Evolutionary conservation across 2,888 invertebrate genomes (phyloP), one percentile per base, ranked within the genome.

Genomic region (Drosophila mayaguana): DNA sequence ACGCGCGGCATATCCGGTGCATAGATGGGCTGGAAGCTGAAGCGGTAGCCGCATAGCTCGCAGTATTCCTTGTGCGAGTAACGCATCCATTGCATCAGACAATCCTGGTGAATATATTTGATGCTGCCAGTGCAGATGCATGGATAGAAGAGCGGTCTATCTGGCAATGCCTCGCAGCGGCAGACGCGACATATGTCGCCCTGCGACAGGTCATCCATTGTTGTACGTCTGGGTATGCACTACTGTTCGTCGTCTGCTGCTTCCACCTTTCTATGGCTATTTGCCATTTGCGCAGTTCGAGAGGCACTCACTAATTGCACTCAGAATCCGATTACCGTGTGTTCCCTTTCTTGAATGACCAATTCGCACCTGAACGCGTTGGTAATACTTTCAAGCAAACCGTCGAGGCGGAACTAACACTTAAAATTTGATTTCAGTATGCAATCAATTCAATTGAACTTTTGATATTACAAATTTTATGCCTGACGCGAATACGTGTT

Each of bases 1-100:
- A 99, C 95, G 72, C 98, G 95, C n/a, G 99, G 99, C 99, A 99
- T 99, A 92, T 99, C 99, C 34, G 99, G 98, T n/a, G 99, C 98
- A 93, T 99, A 99, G 87, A 99, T 99, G 34, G 99, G 99, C 91
- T 98, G 98, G 91, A 99, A 99, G 5, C 98, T 98, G 93, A 99
- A 99, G 71, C 98, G 96, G 93, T 99, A 97, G 73, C 98, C 98
- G 93, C 99, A 99, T 78, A 99, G 93, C 93, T 99, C 99, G 94
- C 99, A 99, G 92, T 98, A 98, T 93, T 99, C 99, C 94, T 99
- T 99, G 83, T 98, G 96, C 74, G 98, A 99, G 93, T 99, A 99
- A 78, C 98, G 96, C 95, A 99, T 97, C 99, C 99, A 99, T 94
- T 99, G 99, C 89, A 98, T 96, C 75, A 99, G 94, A 93, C 99